These are phyloP conservation scores for Tipula lateralis DNA, from an alignment of 2,888 invertebrate genomes.

Conservation along the genomic window DNA sequence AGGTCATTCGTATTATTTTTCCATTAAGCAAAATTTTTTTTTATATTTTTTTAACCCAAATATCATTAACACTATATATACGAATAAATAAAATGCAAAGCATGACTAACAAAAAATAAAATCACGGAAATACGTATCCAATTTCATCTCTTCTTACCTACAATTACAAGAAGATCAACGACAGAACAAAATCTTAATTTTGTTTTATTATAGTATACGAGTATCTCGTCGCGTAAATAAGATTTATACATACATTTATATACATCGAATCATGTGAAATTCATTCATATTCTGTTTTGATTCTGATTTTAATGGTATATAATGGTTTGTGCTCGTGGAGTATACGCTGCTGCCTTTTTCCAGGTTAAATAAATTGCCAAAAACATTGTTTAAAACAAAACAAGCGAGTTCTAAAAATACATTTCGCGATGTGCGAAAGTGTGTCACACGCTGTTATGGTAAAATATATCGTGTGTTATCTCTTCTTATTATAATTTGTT, in stretches of 20 bases:
- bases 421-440: neutral
- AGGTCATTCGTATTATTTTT: neutral
- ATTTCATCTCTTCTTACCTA: neutral
- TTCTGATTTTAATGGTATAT: neutral
- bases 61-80: neutral
- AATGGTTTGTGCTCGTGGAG: too few relatives aligned
- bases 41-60: neutral
- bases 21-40: neutral
- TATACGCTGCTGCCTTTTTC: neutral
- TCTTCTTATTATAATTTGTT: neutral
- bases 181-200: neutral
- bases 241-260: neutral
- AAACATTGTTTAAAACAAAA: neutral
- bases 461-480: neutral
- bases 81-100: neutral
- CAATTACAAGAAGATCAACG: constrained; percentile 9
- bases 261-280: neutral
- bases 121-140: neutral
- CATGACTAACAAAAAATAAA: neutral
- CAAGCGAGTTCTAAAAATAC: neutral
- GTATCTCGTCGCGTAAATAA: neutral
- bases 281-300: neutral
- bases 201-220: neutral
- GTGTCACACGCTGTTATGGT: neutral
- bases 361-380: neutral